Evolutionary conservation across 1,140 invertebrate genomes (phyloP).

Genomic region (Branchinecta lynchi): DNA sequence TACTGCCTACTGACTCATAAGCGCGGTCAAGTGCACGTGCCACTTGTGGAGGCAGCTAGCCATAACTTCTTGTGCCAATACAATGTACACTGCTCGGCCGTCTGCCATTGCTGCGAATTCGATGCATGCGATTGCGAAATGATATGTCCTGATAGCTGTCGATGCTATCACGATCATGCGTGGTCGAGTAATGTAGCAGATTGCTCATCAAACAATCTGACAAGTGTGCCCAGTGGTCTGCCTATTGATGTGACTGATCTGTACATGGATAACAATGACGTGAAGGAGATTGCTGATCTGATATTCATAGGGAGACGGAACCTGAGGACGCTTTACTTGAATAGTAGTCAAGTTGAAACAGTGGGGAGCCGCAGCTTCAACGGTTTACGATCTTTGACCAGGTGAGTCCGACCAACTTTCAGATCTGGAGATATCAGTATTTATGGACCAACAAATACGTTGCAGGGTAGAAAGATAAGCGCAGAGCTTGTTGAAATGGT

Average conservation of each 20-base stretch:
- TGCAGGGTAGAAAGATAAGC: too few relatives aligned
- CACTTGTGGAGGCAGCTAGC: conserved; percentile 61
- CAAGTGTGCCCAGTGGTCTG: conserved; percentile 62
- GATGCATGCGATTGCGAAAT: conserved; percentile 89
- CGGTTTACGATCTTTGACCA: conserved; percentile 46
- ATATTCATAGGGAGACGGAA: conserved; percentile 79
- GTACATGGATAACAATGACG: conserved; percentile 78
- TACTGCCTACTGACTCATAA: conserved; percentile 77
- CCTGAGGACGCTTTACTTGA: conserved; percentile 62
- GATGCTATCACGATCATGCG: conserved; percentile 81
- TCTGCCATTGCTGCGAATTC: conserved; percentile 87
- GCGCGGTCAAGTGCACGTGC: conserved; percentile 58
- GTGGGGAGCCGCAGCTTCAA: conserved; percentile 82
- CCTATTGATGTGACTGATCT: conserved; percentile 89
- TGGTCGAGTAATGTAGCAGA: conserved; percentile 88
- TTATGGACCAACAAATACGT: too few relatives aligned
- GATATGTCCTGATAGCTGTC: conserved; percentile 83
- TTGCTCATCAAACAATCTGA: conserved; percentile 62
- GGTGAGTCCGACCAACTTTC: background rate
- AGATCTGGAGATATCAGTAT: too few relatives aligned
- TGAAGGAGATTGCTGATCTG: conserved; percentile 68
- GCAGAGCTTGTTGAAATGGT: too few relatives aligned
- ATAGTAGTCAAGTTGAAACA: conserved; percentile 64
- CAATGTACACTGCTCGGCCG: conserved; percentile 76
- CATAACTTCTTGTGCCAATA: conserved; percentile 83